Evolutionary conservation across 2,113 vertebrate genomes (phyloP).

Genomic region (Petaurus breviceps): DNA sequence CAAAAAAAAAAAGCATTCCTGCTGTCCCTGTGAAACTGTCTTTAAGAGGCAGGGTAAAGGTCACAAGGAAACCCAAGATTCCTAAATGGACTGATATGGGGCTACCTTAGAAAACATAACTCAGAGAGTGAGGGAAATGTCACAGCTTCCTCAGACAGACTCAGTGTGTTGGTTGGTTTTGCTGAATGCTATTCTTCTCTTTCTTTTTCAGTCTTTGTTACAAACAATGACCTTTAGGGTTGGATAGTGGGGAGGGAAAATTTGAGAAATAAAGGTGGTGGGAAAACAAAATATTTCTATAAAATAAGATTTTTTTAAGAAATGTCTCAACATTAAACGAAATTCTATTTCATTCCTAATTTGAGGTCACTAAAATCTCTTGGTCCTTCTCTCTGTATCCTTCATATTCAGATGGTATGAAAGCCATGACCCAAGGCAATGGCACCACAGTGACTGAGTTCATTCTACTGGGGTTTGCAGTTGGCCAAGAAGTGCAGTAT

Average conservation of each 20-base stretch:
- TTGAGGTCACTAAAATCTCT: background rate
- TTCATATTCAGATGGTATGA: background rate
- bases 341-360: background rate
- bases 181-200: background rate
- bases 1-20: no score
- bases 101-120: background rate
- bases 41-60: background rate
- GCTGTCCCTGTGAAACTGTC: background rate
- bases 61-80: background rate
- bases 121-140: background rate
- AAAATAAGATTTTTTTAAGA: background rate
- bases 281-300: background rate
- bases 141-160: background rate
- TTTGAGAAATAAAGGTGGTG: background rate
- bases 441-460: background rate
- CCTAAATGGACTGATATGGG: background rate
- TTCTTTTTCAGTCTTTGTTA: background rate
- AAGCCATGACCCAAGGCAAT: constrained; percentile 43
- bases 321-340: background rate
- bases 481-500: background rate
- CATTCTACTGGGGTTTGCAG: background rate
- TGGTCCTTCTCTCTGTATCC: background rate
- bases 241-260: background rate
- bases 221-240: background rate
- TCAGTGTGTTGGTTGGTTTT: background rate